Conservation (phyloP, 92 coral and sea anemone genomes). For the Palythoa caribaeorum region DNA sequence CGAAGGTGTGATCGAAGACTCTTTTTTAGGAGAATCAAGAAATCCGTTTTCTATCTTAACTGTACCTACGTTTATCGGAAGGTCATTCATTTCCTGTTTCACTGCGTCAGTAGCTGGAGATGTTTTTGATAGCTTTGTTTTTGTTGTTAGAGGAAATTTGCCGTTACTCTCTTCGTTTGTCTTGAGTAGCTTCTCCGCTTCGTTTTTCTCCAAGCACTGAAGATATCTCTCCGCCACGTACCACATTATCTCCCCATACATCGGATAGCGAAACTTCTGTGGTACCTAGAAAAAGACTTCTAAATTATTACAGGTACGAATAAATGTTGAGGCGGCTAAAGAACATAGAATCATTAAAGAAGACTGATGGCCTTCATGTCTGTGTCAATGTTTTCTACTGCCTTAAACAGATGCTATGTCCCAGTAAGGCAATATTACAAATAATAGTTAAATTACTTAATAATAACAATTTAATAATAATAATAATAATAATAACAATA, state of each 20-base stretch:
- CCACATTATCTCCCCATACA: constrained; percentile 94
- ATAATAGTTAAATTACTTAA: too few species aligned
- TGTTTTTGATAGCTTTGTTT: constrained; percentile 13
- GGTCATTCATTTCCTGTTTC: constrained; percentile 31
- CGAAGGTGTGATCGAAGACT: not conserved
- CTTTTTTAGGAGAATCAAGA: not conserved
- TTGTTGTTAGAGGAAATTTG: constrained; percentile 9
- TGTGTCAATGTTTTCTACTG: too few species aligned
- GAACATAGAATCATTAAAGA: too few species aligned
- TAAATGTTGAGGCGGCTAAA: too few species aligned
- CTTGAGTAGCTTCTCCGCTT: constrained; percentile 5
- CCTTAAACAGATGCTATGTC: too few species aligned
- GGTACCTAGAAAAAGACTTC: constrained; percentile 74
- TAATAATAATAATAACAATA: too few species aligned
- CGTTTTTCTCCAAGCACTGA: constrained; percentile 64
- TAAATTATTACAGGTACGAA: not conserved
- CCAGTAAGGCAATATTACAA: too few species aligned
- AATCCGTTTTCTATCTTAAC: constrained; percentile 5
- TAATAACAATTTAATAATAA: too few species aligned
- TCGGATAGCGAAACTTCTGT: constrained; percentile 95
- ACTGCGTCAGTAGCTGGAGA: not conserved
- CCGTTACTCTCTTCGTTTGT: constrained; percentile 1
- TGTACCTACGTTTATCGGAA: not conserved
- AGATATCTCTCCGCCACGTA: constrained; percentile 87
- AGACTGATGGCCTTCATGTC: too few species aligned